Evolutionary conservation across 2,888 invertebrate genomes (phyloP).

Genomic region (Neoitamus cyanurus): DNA sequence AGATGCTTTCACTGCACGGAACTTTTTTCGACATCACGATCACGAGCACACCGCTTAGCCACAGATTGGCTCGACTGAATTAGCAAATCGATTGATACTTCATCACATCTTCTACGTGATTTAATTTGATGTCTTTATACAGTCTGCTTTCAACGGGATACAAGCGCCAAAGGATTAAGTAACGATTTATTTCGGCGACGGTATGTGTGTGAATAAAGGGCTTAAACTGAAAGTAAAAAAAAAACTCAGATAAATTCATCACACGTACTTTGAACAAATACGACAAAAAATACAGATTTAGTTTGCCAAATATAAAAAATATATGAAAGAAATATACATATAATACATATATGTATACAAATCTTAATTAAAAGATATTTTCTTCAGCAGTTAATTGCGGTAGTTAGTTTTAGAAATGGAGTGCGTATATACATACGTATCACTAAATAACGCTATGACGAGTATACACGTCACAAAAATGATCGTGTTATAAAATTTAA

Average conservation of each 20-base stretch:
- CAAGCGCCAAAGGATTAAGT: background rate
- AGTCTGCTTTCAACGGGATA: background rate
- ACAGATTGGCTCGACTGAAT: constrained; percentile 16
- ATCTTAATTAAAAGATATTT: background rate
- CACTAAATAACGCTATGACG: too few species aligned
- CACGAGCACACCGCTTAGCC: background rate
- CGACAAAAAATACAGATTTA: too few species aligned
- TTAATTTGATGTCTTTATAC: constrained; percentile 38
- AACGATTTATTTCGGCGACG: background rate
- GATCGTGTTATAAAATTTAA: too few species aligned
- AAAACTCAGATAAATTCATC: background rate
- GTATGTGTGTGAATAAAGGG: background rate
- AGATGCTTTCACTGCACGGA: constrained; percentile 39
- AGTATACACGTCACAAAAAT: too few species aligned
- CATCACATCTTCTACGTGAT: constrained; percentile 41
- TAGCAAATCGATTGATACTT: constrained; percentile 44
- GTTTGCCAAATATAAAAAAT: too few species aligned
- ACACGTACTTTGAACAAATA: too few species aligned
- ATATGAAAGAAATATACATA: too few species aligned
- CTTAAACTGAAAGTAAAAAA: background rate
- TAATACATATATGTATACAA: too few species aligned
- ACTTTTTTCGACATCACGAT: constrained; percentile 42
- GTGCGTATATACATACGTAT: too few species aligned
- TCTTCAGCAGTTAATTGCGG: background rate
- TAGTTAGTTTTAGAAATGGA: too few species aligned